Conservation (phyloP, 2,888 invertebrate genomes). For the Diaperis boleti region DNA sequence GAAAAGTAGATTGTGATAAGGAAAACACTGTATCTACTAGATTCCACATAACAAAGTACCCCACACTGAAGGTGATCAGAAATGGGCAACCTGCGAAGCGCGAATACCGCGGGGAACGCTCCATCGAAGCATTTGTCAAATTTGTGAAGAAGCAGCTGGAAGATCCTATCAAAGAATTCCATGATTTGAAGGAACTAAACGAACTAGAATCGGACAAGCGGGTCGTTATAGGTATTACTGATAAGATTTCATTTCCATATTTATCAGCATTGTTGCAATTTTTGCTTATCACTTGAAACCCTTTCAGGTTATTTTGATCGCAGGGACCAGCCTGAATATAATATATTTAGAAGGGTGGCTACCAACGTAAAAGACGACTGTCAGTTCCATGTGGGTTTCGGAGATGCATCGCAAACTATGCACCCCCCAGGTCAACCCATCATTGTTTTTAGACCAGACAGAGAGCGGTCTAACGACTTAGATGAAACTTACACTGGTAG, state of each 20-base stretch:
- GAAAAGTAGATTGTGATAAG: constrained; percentile 96
- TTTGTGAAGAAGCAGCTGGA: constrained; percentile 88
- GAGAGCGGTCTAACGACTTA: constrained; percentile 81
- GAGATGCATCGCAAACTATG: constrained; percentile 84
- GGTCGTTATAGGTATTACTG: constrained; percentile 81
- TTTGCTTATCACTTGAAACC: no score
- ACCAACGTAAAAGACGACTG: constrained; percentile 95
- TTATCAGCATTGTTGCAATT: background rate
- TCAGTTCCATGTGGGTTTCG: constrained; percentile 92
- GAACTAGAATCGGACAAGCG: constrained; percentile 84
- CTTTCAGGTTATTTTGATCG: constrained; percentile 79
- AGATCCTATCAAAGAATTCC: constrained; percentile 86
- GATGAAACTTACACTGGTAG: constrained; percentile 88
- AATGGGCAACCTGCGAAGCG: constrained; percentile 91
- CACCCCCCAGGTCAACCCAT: constrained; percentile 88
- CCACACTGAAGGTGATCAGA: constrained; percentile 94
- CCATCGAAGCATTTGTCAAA: constrained; percentile 89
- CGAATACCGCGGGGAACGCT: constrained; percentile 91
- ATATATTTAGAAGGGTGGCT: constrained; percentile 84
- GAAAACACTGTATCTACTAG: constrained; percentile 89
- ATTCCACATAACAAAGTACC: constrained; percentile 98
- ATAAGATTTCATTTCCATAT: background rate
- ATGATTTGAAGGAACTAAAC: constrained; percentile 77
- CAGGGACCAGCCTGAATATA: constrained; percentile 84
- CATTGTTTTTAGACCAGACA: constrained; percentile 86